phyloP scores from a whole-genome alignment of 2,888 invertebrate genomes.

The Incurvaria masculella region DNA sequence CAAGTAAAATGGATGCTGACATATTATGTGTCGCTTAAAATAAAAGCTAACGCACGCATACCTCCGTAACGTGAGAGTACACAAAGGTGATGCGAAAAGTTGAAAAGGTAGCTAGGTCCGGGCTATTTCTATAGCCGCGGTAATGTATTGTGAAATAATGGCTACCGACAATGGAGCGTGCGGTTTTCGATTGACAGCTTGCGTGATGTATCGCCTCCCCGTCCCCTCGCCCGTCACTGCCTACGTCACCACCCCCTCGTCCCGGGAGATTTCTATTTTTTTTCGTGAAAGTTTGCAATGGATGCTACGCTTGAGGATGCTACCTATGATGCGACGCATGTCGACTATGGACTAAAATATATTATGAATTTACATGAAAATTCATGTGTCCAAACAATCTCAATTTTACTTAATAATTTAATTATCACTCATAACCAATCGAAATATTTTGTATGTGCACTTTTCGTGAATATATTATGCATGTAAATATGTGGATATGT shows the following conservation, averaged over 20 bases:
- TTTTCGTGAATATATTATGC: constrained; percentile 13
- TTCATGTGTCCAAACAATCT: too few species aligned
- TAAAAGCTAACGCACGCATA: constrained; percentile 24
- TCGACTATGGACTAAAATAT: constrained; percentile 31
- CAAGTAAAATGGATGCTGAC: too few species aligned
- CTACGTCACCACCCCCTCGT: neutral
- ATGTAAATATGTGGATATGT: too few species aligned
- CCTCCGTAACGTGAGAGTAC: constrained; percentile 18
- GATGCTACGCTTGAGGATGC: constrained; percentile 34
- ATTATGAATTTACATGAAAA: too few species aligned
- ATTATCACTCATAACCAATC: too few species aligned
- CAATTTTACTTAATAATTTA: too few species aligned
- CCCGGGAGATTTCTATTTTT: constrained; percentile 51
- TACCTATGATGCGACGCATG: constrained; percentile 35
- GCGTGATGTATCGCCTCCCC: constrained; percentile 48
- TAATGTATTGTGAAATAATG: constrained; percentile 52
- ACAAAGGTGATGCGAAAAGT: neutral
- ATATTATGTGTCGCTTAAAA: constrained; percentile 25
- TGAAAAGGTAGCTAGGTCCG: neutral
- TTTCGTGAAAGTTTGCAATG: constrained; percentile 51
- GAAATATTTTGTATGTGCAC: constrained; percentile 21
- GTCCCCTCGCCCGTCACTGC: neutral
- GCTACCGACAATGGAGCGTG: constrained; percentile 52
- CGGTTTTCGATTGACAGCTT: constrained; percentile 49
- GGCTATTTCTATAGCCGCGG: constrained; percentile 31